phyloP scores from a whole-genome alignment of 2,113 vertebrate genomes.

The Anguilla japonica region DNA sequence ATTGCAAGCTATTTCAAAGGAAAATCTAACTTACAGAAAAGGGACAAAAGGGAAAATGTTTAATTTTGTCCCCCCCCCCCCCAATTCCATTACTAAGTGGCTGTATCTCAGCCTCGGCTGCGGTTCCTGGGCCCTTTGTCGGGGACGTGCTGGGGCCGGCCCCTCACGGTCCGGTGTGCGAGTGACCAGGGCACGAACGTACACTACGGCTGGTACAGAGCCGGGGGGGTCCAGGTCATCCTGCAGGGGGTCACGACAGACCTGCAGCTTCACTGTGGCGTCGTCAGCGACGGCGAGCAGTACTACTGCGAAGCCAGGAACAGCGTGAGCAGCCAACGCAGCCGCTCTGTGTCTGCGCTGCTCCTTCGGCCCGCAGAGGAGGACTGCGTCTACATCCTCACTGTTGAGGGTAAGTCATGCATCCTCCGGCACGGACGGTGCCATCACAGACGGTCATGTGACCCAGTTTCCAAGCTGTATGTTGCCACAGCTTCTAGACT shows the following conservation, averaged over 20 bases:
- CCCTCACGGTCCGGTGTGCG: slow-evolving; percentile 54
- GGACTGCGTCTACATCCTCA: slow-evolving; percentile 55
- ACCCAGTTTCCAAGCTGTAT: neutral
- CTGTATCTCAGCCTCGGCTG: slow-evolving; percentile 57
- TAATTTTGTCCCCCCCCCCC: neutral
- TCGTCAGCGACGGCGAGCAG: slow-evolving; percentile 27
- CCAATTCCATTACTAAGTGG: slow-evolving; percentile 44
- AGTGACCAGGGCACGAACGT: slow-evolving; percentile 47
- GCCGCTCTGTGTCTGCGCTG: slow-evolving; percentile 47
- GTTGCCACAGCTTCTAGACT: no score
- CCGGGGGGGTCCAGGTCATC: neutral
- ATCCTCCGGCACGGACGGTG: neutral
- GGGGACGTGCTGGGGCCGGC: slow-evolving; percentile 58
- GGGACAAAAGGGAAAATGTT: neutral
- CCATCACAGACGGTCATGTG: neutral
- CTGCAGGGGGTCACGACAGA: slow-evolving; percentile 34
- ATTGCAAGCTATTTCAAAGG: neutral
- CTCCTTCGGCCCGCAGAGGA: slow-evolving; percentile 44
- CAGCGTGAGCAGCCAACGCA: slow-evolving; percentile 46
- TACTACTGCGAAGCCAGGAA: slow-evolving; percentile 61
- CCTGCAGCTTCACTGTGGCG: slow-evolving; percentile 53
- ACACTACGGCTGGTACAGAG: slow-evolving; percentile 59
- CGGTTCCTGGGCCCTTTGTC: slow-evolving; percentile 45
- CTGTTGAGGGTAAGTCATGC: slow-evolving; percentile 49
- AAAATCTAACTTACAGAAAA: neutral